Base-by-base conservation (phyloP, 2,113 vertebrate species). In the Nipponia nippon region DNA sequence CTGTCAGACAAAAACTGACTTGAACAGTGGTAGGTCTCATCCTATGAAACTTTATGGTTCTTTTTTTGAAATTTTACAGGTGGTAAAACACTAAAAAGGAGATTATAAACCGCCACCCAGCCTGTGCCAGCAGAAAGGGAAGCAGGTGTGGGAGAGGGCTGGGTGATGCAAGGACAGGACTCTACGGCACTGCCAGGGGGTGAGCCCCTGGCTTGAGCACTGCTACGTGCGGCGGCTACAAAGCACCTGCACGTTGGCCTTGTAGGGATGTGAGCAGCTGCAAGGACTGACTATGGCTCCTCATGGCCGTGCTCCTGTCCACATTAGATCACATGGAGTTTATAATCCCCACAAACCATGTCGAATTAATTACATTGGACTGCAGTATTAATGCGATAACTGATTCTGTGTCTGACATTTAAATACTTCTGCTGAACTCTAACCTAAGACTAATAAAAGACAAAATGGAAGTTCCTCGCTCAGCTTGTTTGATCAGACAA, bases 341-440 rank as follows among this genome's bases (percentile, higher is more conserved):
- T 75, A 50, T 73, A 80, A 58, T 19, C 66, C 27, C 47, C 20
- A 71, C 25, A 76, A 84, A 30, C 69, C 44, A 13, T 13, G 32
- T 75, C 61, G 5, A 78, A 76, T 70, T 76, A 79, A 79, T 65
- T 93, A 89, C 38, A 84, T 82, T 66, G 70, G 69, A 87, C 4
- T 16, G 20, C 46, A 63, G 34, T 56, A 32, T 72, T 52, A 11
- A 69, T 66, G 44, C 15, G 3, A 58, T 56, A 87, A 87, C 66
- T 7, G 27, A 49, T 87, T 76, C 40, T 61, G 20, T 16, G 46
- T 32, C 87, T 89, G 78, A 40, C 61, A 53, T 75, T 78, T 52
- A 72, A 91, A 89, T 82, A 46, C 30, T 89, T 84, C 49, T 85
- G 44, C 72, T 72, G 81, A 89, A 56, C 44, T 22, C 27, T 82